phyloP scores from a whole-genome alignment of 2,113 vertebrate species.

The Heliornis fulica region DNA sequence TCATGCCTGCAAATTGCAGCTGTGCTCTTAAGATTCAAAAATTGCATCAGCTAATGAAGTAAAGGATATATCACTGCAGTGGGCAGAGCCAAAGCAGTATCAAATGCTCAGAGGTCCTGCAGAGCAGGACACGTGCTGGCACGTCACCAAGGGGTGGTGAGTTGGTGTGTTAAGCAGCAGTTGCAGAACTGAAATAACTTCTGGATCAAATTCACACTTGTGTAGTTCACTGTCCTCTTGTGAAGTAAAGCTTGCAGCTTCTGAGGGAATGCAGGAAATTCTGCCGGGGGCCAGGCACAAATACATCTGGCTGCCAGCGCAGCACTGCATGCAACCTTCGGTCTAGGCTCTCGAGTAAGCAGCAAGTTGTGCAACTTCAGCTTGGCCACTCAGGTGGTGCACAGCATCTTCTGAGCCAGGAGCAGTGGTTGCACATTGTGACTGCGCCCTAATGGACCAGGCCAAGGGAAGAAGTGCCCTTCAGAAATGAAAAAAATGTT shows the following conservation, averaged over 20 bases:
- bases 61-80: neutral
- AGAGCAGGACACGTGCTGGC: neutral
- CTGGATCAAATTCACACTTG: neutral
- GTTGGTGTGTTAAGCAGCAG: neutral
- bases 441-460: neutral
- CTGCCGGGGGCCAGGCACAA: neutral
- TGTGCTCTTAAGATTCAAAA: neutral
- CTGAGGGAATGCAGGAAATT: neutral
- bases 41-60: neutral
- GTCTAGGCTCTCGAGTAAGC: neutral
- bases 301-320: neutral
- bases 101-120: neutral
- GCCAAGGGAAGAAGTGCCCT: neutral
- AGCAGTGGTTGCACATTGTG: neutral
- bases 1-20: neutral
- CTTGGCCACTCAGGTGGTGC: neutral
- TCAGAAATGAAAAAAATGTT: neutral
- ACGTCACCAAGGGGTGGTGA: rapidly evolving
- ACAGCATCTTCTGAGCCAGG: neutral
- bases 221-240: neutral
- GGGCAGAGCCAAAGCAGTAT: neutral
- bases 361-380: neutral
- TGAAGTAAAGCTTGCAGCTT: neutral
- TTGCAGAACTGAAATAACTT: neutral
- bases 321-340: neutral